Evolutionary conservation across 2,113 vertebrate species (phyloP), one percentile per base, ranked within the genome.

Genomic region (Triplophysa dalaica): DNA sequence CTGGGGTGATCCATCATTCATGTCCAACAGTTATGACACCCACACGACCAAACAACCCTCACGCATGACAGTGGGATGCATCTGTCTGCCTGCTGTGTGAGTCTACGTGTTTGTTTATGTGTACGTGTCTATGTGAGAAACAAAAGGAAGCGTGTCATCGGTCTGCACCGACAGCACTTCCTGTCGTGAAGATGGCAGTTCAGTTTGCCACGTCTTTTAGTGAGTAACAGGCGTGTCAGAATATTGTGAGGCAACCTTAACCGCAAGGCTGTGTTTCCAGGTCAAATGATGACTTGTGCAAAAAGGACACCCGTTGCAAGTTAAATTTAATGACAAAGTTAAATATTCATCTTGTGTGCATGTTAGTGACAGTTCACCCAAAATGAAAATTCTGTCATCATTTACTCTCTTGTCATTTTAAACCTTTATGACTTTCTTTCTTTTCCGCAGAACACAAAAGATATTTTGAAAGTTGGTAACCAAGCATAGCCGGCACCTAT

Each of bases 101-200:
- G 33, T 29, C 14, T 52, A 21, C 56, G 14, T 45, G 33, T 48
- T 16, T 38, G 54, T 80, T 22, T 68, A 74, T 70, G 38, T 78
- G 10, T 50, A 43, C 75, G 16, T 60, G 22, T 22, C 60, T 70
- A 60, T 21, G 8, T 6, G 26, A 66, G 69, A 77, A 77, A 43
- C 26, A 70, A 70, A 75, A 81, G 41, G 48, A 60, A 50, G 33
- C 24, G 64, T 81, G 70, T 84, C 76, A 82, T 72, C 80, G 66
- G 50, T 84, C 78, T 73, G 22, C 56, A 66, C 3, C 41, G 80
- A 74, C 74, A 75, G 70, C 75, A 84, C 64, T 82, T 82, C 65
- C 60, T 67, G 70, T 26, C 26, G 29, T 45, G 29, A 56, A 43
- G 70, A 12, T 26, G 52, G 58, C 22, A 21, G 54, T 69, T 75